These are phyloP conservation scores for Phalacrocorax aristotelis DNA, from an alignment of 2,113 vertebrate species.

Conservation along the genomic window DNA sequence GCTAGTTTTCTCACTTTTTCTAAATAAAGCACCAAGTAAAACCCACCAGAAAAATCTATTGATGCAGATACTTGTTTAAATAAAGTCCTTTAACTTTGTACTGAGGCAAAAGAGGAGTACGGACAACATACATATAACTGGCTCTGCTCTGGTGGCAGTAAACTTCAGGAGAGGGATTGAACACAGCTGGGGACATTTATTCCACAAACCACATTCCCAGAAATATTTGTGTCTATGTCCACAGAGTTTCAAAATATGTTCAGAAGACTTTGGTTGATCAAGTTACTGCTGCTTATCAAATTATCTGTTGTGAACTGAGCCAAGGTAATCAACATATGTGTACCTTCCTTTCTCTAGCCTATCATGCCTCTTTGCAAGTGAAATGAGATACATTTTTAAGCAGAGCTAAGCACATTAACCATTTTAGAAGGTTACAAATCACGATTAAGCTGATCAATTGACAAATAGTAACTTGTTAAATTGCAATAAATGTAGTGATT, in stretches of 20 bases:
- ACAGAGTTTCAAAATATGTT: neutral
- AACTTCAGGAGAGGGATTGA: neutral
- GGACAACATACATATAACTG: neutral
- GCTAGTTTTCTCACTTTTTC: neutral
- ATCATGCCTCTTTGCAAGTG: neutral
- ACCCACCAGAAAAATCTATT: neutral
- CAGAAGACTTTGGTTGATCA: neutral
- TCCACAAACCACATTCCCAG: neutral
- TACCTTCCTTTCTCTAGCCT: neutral
- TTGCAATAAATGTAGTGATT: neutral
- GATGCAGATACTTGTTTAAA: neutral
- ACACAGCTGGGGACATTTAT: neutral
- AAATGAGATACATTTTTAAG: neutral
- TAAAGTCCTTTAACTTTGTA: neutral
- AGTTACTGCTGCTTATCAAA: neutral
- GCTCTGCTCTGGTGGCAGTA: neutral
- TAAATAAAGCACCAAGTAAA: neutral
- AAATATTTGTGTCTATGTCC: neutral
- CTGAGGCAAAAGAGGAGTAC: neutral
- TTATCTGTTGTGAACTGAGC: neutral
- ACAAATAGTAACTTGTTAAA: neutral
- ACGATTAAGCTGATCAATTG: neutral
- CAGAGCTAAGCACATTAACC: neutral
- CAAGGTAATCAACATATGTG: neutral
- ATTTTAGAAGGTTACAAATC: neutral